Evolutionary conservation across 2,888 invertebrate genomes (phyloP), one percentile per base, ranked within the genome.

Genomic region (Dasysyrphus albostriatus): DNA sequence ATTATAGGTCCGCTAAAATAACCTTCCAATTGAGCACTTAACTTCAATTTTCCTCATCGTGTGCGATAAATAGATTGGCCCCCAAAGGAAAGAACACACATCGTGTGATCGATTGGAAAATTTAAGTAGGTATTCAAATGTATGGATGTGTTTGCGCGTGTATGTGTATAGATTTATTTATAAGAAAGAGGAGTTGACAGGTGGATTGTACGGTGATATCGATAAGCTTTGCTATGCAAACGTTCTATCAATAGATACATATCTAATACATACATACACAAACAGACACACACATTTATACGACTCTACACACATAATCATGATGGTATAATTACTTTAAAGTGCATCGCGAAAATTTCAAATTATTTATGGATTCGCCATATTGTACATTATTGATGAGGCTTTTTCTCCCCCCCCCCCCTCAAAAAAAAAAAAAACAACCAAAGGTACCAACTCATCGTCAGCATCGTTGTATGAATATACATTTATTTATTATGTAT

Each of bases 341-440:
- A 84, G 32, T 84, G 72, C 80, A 80, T 58, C 56, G 47, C 70
- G 37, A 47, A 80, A 76, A 73, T 76, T 32, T 51, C 16, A 32
- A 80, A 73, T 76, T 84, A 84, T 84, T 80, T 80, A 84, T 81
- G 61, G 67, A 81, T 84, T 84, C 72, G 67, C 51, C 59, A 58
- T 72, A 75, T 29, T 69, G 69, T 73, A 63, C 44, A 74, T 83
- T 78, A 83, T 83, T 73, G 73, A 78, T 83, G 78, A 69, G 73
- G 39, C 34, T 56, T 59, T 65, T 39, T 54, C 5, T 51, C 58
- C 19, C 24, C 24, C 24, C n/a, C n/a, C n/a, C n/a, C n/a, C n/a
- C n/a, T n/a, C n/a, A n/a, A 49, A 82, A 67, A 70, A 51, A 67
- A 51, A 42, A 47, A 59, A 42, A 39, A 59, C 49, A 39, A 63